These are phyloP conservation scores for Morpho deidamia DNA, from an alignment of 2,888 invertebrate species.

Conservation along the genomic window DNA sequence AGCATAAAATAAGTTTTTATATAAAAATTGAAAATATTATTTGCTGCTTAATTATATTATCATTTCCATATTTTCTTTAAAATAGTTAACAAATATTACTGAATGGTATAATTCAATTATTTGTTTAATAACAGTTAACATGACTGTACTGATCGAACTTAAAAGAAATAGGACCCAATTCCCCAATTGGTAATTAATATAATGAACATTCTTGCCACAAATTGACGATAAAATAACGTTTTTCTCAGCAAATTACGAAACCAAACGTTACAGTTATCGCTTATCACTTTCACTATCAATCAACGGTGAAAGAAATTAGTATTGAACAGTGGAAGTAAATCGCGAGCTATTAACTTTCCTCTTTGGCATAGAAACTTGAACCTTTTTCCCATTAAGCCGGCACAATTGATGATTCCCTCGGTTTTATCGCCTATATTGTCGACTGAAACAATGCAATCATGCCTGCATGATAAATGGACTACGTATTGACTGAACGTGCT, in stretches of 20 bases:
- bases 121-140: too few species aligned
- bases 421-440: constrained; percentile 41
- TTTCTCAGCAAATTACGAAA: neutral
- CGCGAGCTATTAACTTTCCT: constrained; percentile 28
- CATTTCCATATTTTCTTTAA: too few species aligned
- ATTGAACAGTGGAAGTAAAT: constrained; percentile 33
- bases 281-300: constrained; percentile 40
- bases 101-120: too few species aligned
- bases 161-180: too few species aligned
- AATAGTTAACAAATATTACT: too few species aligned
- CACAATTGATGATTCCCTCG: constrained; percentile 32
- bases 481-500: constrained; percentile 1
- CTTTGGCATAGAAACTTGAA: constrained; percentile 31
- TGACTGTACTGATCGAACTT: too few species aligned
- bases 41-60: too few species aligned
- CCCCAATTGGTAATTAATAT: too few species aligned
- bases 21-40: too few species aligned
- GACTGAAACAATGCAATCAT: constrained; percentile 8
- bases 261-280: neutral
- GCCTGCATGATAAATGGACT: constrained; percentile 3
- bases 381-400: constrained; percentile 21
- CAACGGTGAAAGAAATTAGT: constrained; percentile 38
- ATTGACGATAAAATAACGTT: neutral
- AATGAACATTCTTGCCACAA: too few species aligned
- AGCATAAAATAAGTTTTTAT: too few species aligned